A percentile compares a stretch with the other conserved stretches of the same genome.
Conservation (phyloP, 2,888 invertebrate species). For the Sclerodermus sp. region DNA sequence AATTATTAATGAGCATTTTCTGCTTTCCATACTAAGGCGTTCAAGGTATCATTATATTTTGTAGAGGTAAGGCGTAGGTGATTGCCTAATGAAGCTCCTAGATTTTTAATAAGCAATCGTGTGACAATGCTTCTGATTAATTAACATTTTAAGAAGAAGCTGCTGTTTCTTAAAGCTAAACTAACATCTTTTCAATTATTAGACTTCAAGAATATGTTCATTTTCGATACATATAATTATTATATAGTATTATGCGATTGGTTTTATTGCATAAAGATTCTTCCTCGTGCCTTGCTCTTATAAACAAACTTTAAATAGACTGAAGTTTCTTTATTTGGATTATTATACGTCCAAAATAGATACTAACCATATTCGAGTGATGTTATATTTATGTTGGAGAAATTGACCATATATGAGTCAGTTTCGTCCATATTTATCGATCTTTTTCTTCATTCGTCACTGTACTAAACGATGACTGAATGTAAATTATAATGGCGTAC, state of each 20-base stretch:
- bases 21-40: not conserved
- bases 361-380: too few species aligned
- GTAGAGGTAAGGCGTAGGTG: not conserved
- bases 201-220: too few species aligned
- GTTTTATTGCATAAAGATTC: too few species aligned
- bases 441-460: not conserved
- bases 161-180: too few species aligned
- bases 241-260: too few species aligned
- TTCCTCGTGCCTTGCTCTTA: too few species aligned
- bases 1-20: constrained; percentile 7
- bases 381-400: too few species aligned
- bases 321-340: too few species aligned
- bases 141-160: not conserved
- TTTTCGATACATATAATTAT: too few species aligned
- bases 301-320: too few species aligned
- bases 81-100: constrained; percentile 6
- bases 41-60: not conserved
- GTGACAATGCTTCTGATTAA: not conserved
- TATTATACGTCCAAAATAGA: too few species aligned
- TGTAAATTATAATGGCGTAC: constrained; percentile 9
- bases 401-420: not conserved
- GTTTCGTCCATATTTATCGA: not conserved
- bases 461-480: constrained; percentile 8
- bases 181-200: too few species aligned
- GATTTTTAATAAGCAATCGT: not conserved